A percentile compares a stretch with the other conserved stretches of the same genome.
These are phyloP conservation scores for Thereva unica DNA, from an alignment of 2,888 invertebrate genomes.

Conservation along the genomic window DNA sequence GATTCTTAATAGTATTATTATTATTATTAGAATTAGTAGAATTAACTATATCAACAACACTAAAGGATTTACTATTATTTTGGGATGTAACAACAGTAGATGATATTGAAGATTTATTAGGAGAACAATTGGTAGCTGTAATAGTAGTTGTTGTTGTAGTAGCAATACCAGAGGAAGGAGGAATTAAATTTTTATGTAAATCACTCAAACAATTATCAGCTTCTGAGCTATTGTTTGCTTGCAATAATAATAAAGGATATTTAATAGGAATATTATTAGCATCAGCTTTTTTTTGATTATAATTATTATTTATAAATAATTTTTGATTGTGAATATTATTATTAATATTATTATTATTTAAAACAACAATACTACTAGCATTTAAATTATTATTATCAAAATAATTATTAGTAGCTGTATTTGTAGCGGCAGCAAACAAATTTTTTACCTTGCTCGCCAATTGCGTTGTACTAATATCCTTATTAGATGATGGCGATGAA, in stretches of 20 bases:
- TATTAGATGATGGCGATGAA: conserved; percentile 36
- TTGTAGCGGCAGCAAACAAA: conserved; percentile 40
- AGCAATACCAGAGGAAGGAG: conserved; percentile 10
- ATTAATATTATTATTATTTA: conserved; percentile 35
- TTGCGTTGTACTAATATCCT: conserved; percentile 38
- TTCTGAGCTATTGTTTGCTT: conserved; percentile 28
- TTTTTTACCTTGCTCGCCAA: conserved; percentile 43
- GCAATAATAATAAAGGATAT: conserved; percentile 8
- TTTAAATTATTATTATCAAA: conserved; percentile 16
- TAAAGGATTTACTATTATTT: conserved; percentile 5
- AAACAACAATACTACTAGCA: conserved; percentile 41
- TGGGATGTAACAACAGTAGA: background rate
- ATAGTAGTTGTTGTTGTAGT: background rate
- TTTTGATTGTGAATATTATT: conserved; percentile 17
- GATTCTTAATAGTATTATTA: conserved; percentile 34
- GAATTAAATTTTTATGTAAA: conserved; percentile 15
- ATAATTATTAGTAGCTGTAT: conserved; percentile 37
- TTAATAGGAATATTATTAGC: conserved; percentile 34
- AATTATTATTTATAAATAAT: background rate
- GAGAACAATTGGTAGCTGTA: background rate
- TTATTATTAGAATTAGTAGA: conserved; percentile 24
- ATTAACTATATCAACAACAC: conserved; percentile 32
- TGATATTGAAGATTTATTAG: background rate
- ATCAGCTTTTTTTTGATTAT: conserved; percentile 4
- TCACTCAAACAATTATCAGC: conserved; percentile 16